phyloP scores from a whole-genome alignment of 2,797 vertebrate species.

The Lagorchestes hirsutus region DNA sequence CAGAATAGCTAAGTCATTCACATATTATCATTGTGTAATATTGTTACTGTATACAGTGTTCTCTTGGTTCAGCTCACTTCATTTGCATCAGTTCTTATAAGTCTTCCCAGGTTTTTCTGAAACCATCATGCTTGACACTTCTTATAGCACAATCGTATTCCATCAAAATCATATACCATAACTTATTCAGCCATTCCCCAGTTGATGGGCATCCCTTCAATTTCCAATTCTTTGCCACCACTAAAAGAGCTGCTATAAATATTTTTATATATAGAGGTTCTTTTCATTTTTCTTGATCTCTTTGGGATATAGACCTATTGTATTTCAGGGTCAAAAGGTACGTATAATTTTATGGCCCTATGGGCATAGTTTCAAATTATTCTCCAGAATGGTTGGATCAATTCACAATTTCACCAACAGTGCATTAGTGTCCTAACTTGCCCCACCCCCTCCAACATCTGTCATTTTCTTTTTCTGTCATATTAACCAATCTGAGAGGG shows the following conservation, averaged over 20 bases:
- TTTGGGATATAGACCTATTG: background rate
- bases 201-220: background rate
- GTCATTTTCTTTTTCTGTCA: background rate
- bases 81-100: background rate
- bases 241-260: background rate
- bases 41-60: background rate
- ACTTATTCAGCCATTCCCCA: background rate
- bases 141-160: background rate
- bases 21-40: background rate
- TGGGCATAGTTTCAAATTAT: background rate
- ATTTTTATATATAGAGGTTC: background rate
- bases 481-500: background rate
- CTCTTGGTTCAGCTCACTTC: background rate
- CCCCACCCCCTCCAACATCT: background rate
- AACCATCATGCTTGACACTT: background rate
- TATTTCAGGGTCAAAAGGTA: background rate
- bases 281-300: background rate
- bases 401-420: background rate
- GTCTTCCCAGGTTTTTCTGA: background rate
- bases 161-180: background rate
- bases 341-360: background rate
- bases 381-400: background rate
- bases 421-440: background rate
- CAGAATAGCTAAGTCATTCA: background rate
- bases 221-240: background rate